Base-by-base conservation (phyloP, 2,888 invertebrate species). In the Dione juno region DNA sequence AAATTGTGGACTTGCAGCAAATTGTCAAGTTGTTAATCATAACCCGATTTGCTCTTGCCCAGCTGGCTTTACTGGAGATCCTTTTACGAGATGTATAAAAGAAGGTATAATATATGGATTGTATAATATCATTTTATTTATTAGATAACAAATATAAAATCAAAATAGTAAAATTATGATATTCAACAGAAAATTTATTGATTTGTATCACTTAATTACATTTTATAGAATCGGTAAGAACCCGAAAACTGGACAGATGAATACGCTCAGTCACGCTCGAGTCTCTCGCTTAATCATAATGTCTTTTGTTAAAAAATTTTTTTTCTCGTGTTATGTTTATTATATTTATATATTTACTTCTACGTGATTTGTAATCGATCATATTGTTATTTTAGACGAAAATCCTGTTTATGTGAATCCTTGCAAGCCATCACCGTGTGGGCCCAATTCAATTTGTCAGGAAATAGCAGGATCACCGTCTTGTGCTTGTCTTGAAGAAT, bases 371-470 rank as follows among this genome's bases (percentile, higher is more conserved):
- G 52, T 35, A 35, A 54, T n/a, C 10, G n/a, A 16, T 10, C n/a
- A 6, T 57, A 21, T 64, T 45, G 19, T 37, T 16, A 43, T 87
- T 89, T 73, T 82, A 92, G 92, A 87, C 77, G 61, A 77, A 14
- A 80, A 81, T 75, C 81, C 82, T 67, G 75, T 78, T 50, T 92
- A 86, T 71, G 81, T 88, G 6, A 91, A 92, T 76, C 96, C 95
- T 9, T 97, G 97, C 80, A 92, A 94, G 78, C 96, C 96, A 35
- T 96, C 96, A 11, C 96, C 96, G 0, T 97, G 97, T 83, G 97
- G 97, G 21, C 94, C 96, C 8, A 95, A 96, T 79, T 94, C 95
- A 3, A 89, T 95, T 79, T 96, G 96, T 77, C 94, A 93, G 78
- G 93, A 93, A 79, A 84, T 93, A 57, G 93, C 93, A 43, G 94